These are phyloP conservation scores for Stictonetta naevosa DNA, from an alignment of 2,113 vertebrate genomes.

Conservation along the genomic window DNA sequence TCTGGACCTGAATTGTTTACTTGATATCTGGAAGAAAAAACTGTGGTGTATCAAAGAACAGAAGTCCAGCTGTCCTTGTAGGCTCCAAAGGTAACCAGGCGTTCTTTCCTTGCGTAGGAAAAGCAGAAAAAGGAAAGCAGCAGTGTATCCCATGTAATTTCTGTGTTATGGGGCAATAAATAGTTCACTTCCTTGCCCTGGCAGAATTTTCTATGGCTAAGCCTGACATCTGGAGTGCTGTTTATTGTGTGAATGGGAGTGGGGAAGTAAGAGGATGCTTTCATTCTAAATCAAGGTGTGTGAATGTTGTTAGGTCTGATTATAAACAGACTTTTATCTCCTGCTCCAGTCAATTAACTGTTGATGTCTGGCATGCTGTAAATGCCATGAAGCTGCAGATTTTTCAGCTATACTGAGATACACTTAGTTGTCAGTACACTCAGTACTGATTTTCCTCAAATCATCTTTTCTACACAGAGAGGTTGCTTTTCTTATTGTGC, in stretches of 20 bases:
- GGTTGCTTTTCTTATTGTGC: background rate
- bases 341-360: background rate
- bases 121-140: background rate
- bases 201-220: background rate
- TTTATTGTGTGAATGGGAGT: background rate
- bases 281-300: slow-evolving; percentile 13
- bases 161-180: background rate
- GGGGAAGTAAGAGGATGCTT: background rate
- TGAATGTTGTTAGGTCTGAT: background rate
- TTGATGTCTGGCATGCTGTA: background rate
- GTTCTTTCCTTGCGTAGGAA: background rate
- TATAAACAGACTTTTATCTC: slow-evolving; percentile 11
- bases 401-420: background rate
- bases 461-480: background rate
- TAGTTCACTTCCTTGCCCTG: background rate
- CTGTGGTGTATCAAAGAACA: background rate
- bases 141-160: background rate
- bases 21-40: background rate
- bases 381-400: background rate
- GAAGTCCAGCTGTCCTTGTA: background rate
- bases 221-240: background rate
- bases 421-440: background rate
- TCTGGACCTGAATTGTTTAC: background rate
- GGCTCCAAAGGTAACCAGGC: background rate
- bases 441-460: background rate